A percentile compares a stretch with the other conserved stretches of the same genome.
phyloP scores from a whole-genome alignment of 2,888 invertebrate genomes.

The Zaprionus bogoriensis region DNA sequence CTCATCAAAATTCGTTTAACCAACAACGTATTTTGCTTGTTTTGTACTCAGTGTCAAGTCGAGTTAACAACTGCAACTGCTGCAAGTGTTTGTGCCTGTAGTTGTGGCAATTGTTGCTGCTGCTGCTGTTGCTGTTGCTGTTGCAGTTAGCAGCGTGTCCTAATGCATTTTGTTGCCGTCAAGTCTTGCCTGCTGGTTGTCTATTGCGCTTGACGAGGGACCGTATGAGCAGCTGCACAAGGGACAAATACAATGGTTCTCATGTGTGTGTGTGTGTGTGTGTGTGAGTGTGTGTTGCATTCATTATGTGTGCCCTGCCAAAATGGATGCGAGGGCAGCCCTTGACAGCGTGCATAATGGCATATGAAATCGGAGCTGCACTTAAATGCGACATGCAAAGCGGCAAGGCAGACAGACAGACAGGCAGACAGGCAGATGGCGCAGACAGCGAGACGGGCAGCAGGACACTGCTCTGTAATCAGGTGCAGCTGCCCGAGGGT shows the following conservation, averaged over 20 bases:
- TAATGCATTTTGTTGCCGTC: constrained; percentile 5
- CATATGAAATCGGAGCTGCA: constrained; percentile 29
- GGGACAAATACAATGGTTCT: not conserved
- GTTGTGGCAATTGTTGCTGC: not conserved
- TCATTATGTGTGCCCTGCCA: constrained; percentile 23
- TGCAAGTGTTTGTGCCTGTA: too few species aligned
- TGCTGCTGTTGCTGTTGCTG: not conserved
- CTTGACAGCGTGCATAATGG: constrained; percentile 26
- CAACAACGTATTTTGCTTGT: not conserved
- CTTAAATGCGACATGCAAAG: constrained; percentile 16
- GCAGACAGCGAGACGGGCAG: not conserved
- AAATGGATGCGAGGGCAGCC: constrained; percentile 14
- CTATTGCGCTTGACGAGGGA: not conserved
- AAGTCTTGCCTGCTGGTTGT: constrained; percentile 1
- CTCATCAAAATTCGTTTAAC: constrained; percentile 8
- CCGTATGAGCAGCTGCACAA: not conserved
- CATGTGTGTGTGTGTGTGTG: not conserved
- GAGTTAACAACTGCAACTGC: constrained; percentile 16
- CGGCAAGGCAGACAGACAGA: constrained; percentile 1
- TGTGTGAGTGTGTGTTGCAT: constrained; percentile 10
- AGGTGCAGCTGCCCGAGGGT: constrained; percentile 1
- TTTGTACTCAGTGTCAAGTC: constrained; percentile 10
- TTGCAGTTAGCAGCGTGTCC: not conserved
- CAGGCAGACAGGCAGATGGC: not conserved
- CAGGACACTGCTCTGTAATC: not conserved